Conservation (phyloP, 2,113 vertebrate species). For the Capreolus pygargus region DNA sequence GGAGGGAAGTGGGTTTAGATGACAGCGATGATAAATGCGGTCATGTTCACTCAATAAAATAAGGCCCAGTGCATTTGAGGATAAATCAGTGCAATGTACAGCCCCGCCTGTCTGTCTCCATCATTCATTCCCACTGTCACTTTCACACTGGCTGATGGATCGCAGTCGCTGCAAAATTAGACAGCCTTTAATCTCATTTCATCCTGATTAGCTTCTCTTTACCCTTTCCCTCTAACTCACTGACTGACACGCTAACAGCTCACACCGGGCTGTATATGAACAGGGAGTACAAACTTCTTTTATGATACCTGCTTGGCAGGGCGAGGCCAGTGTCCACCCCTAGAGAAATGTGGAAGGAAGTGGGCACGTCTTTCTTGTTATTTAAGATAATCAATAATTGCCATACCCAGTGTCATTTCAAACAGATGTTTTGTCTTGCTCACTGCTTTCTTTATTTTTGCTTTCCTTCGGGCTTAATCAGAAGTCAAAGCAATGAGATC, state of each 20-base stretch:
- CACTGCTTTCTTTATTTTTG: not conserved
- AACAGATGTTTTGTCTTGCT: constrained; percentile 13
- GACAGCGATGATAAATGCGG: constrained; percentile 99
- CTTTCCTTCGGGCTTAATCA: constrained; percentile 30
- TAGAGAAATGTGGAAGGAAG: constrained; percentile 56
- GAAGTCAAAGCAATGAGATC: constrained; percentile 39
- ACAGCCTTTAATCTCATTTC: constrained; percentile 99
- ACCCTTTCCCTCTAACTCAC: constrained; percentile 95
- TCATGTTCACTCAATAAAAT: constrained; percentile 99
- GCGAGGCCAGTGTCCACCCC: constrained; percentile 69
- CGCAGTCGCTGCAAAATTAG: constrained; percentile 99
- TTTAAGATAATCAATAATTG: constrained; percentile 60
- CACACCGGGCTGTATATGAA: constrained; percentile 81
- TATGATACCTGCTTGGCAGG: constrained; percentile 74
- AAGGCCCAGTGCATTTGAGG: constrained; percentile 97
- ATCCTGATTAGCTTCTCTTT: constrained; percentile 98
- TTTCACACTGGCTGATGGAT: constrained; percentile 98
- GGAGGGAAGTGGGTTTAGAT: constrained; percentile 98
- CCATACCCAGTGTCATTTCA: not conserved
- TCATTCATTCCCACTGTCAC: constrained; percentile 99
- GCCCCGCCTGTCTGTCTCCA: constrained; percentile 99
- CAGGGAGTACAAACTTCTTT: constrained; percentile 86
- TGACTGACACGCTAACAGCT: constrained; percentile 94
- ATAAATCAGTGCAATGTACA: constrained; percentile 99
- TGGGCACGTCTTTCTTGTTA: not conserved